These are phyloP conservation scores for Myathropa florea DNA, from an alignment of 2,888 invertebrate species.

Conservation along the genomic window DNA sequence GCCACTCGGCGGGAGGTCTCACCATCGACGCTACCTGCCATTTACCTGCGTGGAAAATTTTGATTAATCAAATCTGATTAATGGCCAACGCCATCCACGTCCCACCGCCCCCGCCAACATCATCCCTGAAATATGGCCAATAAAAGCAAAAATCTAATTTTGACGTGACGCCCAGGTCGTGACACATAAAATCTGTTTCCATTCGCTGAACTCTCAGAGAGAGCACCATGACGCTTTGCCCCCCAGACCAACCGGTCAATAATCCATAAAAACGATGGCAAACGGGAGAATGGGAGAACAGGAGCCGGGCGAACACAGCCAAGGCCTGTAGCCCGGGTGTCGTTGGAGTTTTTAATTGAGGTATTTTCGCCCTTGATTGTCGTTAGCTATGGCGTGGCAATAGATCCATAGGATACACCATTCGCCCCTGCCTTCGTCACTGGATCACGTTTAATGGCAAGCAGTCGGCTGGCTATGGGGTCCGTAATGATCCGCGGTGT, in stretches of 20 bases:
- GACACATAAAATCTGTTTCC: slow-evolving; percentile 48
- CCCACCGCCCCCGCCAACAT: neutral
- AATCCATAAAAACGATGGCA: neutral
- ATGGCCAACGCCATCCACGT: neutral
- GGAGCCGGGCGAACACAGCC: neutral
- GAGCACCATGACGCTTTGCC: neutral
- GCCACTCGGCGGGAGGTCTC: neutral
- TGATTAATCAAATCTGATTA: slow-evolving; percentile 53
- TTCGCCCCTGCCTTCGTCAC: neutral
- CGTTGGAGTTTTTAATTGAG: slow-evolving; percentile 39
- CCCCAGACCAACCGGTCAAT: neutral
- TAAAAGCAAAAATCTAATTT: slow-evolving; percentile 32
- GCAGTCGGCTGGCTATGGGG: neutral
- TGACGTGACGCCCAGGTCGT: slow-evolving; percentile 34
- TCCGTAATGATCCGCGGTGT: slow-evolving; percentile 4
- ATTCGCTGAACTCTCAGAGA: neutral
- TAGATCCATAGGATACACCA: neutral
- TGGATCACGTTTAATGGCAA: slow-evolving; percentile 1
- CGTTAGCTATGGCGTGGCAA: neutral
- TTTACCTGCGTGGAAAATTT: slow-evolving; percentile 38
- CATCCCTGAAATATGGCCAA: slow-evolving; percentile 22
- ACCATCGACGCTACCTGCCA: neutral
- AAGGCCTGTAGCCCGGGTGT: neutral
- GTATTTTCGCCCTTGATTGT: slow-evolving; percentile 41
- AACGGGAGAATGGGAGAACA: neutral